These are phyloP conservation scores for Morinoia aosen DNA, from an alignment of 2,888 invertebrate species.

Conservation along the genomic window DNA sequence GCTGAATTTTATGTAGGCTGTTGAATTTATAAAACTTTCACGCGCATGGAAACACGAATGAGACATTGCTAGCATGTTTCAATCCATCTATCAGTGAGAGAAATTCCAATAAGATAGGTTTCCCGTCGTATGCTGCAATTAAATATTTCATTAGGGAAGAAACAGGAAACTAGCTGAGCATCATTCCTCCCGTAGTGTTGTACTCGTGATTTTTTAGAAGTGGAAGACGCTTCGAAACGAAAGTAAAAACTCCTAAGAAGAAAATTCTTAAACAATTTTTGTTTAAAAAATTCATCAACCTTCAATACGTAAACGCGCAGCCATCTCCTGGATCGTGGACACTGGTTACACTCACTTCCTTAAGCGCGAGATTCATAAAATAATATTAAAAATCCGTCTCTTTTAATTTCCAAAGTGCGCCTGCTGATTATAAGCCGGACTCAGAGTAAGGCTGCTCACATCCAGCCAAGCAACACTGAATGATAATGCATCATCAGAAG, in stretches of 20 bases:
- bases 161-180: not conserved
- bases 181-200: not conserved
- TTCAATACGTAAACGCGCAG: not conserved
- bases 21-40: not conserved
- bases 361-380: not conserved
- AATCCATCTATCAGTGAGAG: not conserved
- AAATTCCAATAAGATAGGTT: not conserved
- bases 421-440: not conserved
- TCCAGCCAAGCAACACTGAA: not conserved
- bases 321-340: not conserved
- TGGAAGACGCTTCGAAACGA: not conserved
- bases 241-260: not conserved
- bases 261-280: not conserved
- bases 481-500: conserved; percentile 16
- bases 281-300: not conserved
- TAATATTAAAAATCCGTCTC: not conserved
- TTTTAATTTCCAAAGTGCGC: not conserved
- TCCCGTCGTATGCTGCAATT: not conserved
- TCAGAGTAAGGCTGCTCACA: not conserved
- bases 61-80: not conserved
- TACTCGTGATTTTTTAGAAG: no score
- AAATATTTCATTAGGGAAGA: not conserved
- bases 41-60: not conserved
- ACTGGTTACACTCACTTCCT: not conserved
- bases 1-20: not conserved